phyloP scores from a whole-genome alignment of 2,113 vertebrate species.

The Charadrius vociferus region DNA sequence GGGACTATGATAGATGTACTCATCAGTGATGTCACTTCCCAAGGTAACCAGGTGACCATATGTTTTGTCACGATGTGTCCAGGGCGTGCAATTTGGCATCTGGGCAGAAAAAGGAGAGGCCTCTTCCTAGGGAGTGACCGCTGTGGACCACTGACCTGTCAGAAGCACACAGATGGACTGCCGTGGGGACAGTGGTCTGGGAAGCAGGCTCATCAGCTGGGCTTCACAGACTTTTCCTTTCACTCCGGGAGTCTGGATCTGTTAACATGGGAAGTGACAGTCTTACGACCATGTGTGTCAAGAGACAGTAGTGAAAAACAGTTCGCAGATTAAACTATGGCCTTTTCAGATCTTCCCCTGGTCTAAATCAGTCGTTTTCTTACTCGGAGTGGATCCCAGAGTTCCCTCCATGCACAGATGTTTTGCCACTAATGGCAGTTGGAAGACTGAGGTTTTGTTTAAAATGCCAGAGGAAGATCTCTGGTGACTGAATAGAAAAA shows the following conservation, averaged over 20 bases:
- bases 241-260: background rate
- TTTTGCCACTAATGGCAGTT: background rate
- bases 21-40: background rate
- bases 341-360: background rate
- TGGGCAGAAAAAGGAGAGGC: background rate
- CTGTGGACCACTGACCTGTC: background rate
- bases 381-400: background rate
- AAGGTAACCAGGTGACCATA: background rate
- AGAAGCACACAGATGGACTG: background rate
- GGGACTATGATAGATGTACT: background rate
- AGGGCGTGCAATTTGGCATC: background rate
- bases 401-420: background rate
- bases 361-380: background rate
- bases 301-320: background rate
- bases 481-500: background rate
- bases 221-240: background rate
- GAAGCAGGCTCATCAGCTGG: background rate
- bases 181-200: fast-evolving
- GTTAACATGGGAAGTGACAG: background rate
- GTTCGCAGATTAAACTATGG: background rate
- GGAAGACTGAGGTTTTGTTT: background rate
- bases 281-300: background rate
- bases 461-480: background rate
- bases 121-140: background rate
- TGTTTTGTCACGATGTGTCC: background rate